Conservation (phyloP, 2,888 invertebrate genomes). For the Deilephila elpenor region DNA sequence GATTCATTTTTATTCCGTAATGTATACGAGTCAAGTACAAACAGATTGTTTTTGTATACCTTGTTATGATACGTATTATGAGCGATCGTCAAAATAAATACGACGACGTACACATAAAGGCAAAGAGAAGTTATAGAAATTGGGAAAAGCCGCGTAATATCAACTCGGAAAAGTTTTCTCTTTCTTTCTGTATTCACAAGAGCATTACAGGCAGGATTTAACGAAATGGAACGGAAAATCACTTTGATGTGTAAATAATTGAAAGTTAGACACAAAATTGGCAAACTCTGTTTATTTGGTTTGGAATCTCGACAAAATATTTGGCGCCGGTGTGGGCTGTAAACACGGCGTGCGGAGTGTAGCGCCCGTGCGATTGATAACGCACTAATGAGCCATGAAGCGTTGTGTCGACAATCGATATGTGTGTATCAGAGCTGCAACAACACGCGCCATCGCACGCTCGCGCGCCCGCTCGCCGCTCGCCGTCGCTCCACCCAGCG, state of each 20-base stretch:
- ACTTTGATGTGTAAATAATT: conserved; percentile 70
- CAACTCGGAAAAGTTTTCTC: conserved; percentile 48
- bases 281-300: conserved; percentile 52
- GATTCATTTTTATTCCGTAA: background rate
- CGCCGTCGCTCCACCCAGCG: background rate
- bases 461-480: conserved; percentile 10
- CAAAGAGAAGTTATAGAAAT: conserved; percentile 35
- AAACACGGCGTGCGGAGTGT: conserved; percentile 38
- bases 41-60: conserved; percentile 3
- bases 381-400: conserved; percentile 72
- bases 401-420: conserved; percentile 50
- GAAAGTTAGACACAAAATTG: conserved; percentile 63
- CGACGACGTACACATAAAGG: conserved; percentile 28
- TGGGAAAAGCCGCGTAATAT: conserved; percentile 28
- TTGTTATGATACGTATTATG: conserved; percentile 15
- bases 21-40: background rate
- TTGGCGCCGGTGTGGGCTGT: conserved; percentile 31
- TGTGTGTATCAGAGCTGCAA: conserved; percentile 30
- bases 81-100: conserved; percentile 25
- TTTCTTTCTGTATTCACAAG: conserved; percentile 58
- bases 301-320: conserved; percentile 40
- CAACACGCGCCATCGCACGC: conserved; percentile 27
- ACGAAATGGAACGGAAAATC: conserved; percentile 64
- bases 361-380: conserved; percentile 61
- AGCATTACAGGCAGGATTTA: conserved; percentile 61